Evolutionary conservation across 2,797 vertebrate genomes (phyloP).

Genomic region (Etheostoma nigrum): DNA sequence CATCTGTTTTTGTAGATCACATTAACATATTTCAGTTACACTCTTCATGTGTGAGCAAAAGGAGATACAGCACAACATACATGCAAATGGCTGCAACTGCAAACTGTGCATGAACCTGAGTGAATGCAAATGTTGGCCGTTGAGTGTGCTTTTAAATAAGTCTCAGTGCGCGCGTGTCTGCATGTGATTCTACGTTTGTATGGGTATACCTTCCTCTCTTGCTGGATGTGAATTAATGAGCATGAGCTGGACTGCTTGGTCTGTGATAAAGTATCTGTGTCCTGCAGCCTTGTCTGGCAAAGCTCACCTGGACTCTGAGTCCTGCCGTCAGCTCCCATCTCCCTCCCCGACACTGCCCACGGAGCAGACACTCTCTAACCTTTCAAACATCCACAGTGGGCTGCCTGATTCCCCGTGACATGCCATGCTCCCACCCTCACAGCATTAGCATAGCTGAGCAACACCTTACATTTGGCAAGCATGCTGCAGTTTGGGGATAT

Average conservation of each 20-base stretch:
- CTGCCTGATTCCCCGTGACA: conserved; percentile 76
- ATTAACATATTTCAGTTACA: not conserved
- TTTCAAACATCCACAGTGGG: conserved; percentile 72
- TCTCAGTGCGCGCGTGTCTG: conserved; percentile 29
- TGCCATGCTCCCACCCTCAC: conserved; percentile 60
- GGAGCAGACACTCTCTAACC: conserved; percentile 71
- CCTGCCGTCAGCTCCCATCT: conserved; percentile 80
- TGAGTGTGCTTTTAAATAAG: conserved; percentile 42
- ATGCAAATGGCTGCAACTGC: not conserved
- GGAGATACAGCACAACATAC: not conserved
- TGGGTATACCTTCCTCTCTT: conserved; percentile 22
- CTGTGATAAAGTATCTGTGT: conserved; percentile 69
- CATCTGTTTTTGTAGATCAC: not conserved
- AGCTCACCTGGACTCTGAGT: conserved; percentile 79
- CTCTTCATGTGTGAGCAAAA: not conserved
- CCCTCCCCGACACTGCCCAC: conserved; percentile 53
- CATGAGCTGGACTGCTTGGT: conserved; percentile 53
- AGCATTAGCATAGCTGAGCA: conserved; percentile 73
- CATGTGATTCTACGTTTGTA: conserved; percentile 29
- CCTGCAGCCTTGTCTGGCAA: conserved; percentile 69
- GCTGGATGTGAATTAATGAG: conserved; percentile 61
- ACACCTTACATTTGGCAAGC: conserved; percentile 62
- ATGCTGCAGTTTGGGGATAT: conserved; percentile 25
- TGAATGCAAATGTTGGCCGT: conserved; percentile 53
- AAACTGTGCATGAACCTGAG: conserved; percentile 22